Evolutionary conservation across 2,888 invertebrate species (phyloP).

Genomic region (Ecdyonurus torrentis): DNA sequence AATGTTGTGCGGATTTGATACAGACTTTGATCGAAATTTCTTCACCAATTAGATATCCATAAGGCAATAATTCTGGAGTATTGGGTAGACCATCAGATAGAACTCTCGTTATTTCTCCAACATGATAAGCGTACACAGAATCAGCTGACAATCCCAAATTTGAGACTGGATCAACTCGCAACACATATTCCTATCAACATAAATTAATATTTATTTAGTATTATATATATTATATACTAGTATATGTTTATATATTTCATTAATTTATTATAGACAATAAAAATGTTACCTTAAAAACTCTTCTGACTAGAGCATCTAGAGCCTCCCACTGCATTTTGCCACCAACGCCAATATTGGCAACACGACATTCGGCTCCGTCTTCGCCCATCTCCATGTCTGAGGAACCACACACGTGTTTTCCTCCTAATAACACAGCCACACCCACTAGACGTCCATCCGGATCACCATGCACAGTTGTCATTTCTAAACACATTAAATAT

Average conservation of each 20-base stretch:
- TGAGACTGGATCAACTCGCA: conserved; percentile 82
- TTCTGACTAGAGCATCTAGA: conserved; percentile 75
- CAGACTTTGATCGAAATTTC: conserved; percentile 31
- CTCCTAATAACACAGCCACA: conserved; percentile 71
- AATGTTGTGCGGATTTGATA: conserved; percentile 50
- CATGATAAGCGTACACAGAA: conserved; percentile 82
- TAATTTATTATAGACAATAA: neutral
- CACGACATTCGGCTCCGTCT: conserved; percentile 45
- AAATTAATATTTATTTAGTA: too few relatives aligned
- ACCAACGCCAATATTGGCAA: conserved; percentile 78
- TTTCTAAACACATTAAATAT: neutral
- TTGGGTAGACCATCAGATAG: neutral
- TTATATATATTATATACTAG: too few relatives aligned
- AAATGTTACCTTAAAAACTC: conserved; percentile 57
- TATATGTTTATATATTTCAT: neutral
- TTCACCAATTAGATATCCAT: conserved; percentile 77
- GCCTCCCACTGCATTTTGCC: conserved; percentile 92
- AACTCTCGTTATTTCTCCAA: conserved; percentile 50
- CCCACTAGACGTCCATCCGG: conserved; percentile 76
- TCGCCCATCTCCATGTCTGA: conserved; percentile 21
- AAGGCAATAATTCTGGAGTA: conserved; percentile 79
- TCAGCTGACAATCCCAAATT: conserved; percentile 69
- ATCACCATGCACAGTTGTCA: conserved; percentile 23
- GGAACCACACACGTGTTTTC: conserved; percentile 16
- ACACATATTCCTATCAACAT: conserved; percentile 55